Conservation (phyloP, 1,140 invertebrate genomes). For the Anoplophora glabripennis region DNA sequence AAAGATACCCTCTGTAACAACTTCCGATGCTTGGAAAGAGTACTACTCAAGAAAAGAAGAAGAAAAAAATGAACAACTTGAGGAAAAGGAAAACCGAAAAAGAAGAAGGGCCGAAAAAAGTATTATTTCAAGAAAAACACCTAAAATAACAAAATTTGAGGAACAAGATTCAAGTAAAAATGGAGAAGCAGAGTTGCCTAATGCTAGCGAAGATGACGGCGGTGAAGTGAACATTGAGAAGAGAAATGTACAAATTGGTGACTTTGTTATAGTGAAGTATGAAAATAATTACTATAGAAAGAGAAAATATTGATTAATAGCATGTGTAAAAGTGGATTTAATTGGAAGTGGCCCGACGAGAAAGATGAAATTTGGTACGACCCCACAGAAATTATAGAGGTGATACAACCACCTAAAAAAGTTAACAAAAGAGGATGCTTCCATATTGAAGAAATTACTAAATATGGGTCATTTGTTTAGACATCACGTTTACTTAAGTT, state of each 20-base stretch:
- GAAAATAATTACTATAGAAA: not conserved
- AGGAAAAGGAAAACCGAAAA: not conserved
- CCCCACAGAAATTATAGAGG: not conserved
- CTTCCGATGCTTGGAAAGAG: too few species aligned
- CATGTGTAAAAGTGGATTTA: not conserved
- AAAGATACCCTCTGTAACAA: too few species aligned
- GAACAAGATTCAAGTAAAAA: too few species aligned
- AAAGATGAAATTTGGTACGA: not conserved
- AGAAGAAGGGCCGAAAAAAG: not conserved
- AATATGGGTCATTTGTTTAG: not conserved
- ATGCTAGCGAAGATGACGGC: too few species aligned
- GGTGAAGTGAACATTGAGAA: too few species aligned
- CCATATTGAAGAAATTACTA: not conserved
- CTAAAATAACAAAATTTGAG: too few species aligned
- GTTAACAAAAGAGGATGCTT: not conserved
- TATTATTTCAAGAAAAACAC: not conserved
- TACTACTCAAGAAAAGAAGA: not conserved
- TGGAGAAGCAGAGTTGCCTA: too few species aligned
- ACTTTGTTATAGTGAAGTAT: not conserved
- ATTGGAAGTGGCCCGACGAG: conserved; percentile 4
- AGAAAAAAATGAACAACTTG: not conserved
- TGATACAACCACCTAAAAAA: not conserved
- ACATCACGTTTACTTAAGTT: too few species aligned
- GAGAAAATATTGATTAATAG: not conserved
- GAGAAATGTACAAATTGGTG: not conserved